phyloP scores from a whole-genome alignment of 2,888 invertebrate species.

The Cylloceria caligata region DNA sequence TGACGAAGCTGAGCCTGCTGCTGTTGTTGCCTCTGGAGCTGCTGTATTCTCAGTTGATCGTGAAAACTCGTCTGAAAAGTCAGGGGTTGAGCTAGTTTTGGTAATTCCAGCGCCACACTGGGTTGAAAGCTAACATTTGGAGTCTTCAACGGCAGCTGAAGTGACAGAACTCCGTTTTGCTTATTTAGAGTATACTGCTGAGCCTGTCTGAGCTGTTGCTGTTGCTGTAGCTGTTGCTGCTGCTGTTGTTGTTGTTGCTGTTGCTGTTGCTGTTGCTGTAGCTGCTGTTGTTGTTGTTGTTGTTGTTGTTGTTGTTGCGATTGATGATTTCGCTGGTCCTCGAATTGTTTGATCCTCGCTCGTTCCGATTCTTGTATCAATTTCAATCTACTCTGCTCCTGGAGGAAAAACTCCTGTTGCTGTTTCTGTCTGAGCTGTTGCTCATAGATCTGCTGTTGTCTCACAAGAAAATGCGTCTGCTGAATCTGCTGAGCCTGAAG shows the following conservation, averaged over 20 bases:
- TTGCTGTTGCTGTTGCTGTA: conserved; percentile 71
- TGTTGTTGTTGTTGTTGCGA: conserved; percentile 73
- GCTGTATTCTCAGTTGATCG: conserved; percentile 74
- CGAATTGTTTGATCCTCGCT: conserved; percentile 72
- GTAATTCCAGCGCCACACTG: conserved; percentile 80
- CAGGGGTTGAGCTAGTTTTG: conserved; percentile 73
- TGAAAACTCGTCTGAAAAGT: conserved; percentile 76
- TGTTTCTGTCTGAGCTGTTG: conserved; percentile 84
- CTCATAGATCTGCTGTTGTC: conserved; percentile 88
- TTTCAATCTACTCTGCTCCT: conserved; percentile 78
- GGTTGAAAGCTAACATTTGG: conserved; percentile 78
- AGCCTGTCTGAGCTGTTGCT: conserved; percentile 72
- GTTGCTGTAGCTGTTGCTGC: conserved; percentile 71
- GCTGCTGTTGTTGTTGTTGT: conserved; percentile 80
- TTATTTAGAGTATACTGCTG: conserved; percentile 71
- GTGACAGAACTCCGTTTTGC: conserved; percentile 71
- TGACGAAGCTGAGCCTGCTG: conserved; percentile 82
- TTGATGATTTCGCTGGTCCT: conserved; percentile 75
- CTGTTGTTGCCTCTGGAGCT: conserved; percentile 68
- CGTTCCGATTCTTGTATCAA: conserved; percentile 75
- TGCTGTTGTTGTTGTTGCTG: conserved; percentile 73
- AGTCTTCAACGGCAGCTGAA: conserved; percentile 74
- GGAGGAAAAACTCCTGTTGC: conserved; percentile 78
- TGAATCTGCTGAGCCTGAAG: conserved; percentile 89
- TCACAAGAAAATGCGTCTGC: conserved; percentile 89